Base-by-base conservation (phyloP, 2,888 invertebrate genomes). In the Drosophila setosimentum region DNA sequence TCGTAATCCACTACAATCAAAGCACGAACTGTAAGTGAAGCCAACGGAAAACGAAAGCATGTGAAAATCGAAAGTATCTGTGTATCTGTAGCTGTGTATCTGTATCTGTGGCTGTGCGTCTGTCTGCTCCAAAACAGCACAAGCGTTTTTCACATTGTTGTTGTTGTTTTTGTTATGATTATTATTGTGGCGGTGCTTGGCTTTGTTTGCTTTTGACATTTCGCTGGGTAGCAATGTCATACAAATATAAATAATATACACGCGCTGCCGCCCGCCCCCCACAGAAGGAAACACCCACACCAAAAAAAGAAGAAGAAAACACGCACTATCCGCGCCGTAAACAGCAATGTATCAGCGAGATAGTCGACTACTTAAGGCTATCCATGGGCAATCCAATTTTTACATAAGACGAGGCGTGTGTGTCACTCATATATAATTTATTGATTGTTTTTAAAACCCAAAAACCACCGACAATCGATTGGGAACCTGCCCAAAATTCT, bases 151-250 rank as follows among this genome's bases (percentile, higher is more conserved):
- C 83, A 54, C 65, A 67, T 80, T 62, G 42, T 63, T 68, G 68
- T 78, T 73, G 73, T 48, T 73, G 49, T 73, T 73, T 55, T 42
- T 66, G 16, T 59, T 78, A 73, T 67, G 65, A 71, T 65, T 62
- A 68, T 71, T 68, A 74, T 69, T 78, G 71, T 64, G 65, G 27
- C 81, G 68, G 72, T 66, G 66, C 75, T 73, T 69, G 69, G 77
- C 75, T 84, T 85, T 83, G 82, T 85, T 82, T 89, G 87, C 82
- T 85, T 87, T 73, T 91, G 91, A 91, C 91, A 90, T 91, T 91
- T 87, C 86, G 83, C 69, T 85, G 75, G 85, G 81, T 83, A 89
- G 84, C 91, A 91, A 91, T 91, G 91, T 91, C 91, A 91, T 87
- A 86, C 85, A 87, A 87, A 89, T 87, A 91, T 87, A 90, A 87